Evolutionary conservation across 2,113 vertebrate species (phyloP), one percentile per base, ranked within the genome.

Genomic region (Larimichthys polyactis): DNA sequence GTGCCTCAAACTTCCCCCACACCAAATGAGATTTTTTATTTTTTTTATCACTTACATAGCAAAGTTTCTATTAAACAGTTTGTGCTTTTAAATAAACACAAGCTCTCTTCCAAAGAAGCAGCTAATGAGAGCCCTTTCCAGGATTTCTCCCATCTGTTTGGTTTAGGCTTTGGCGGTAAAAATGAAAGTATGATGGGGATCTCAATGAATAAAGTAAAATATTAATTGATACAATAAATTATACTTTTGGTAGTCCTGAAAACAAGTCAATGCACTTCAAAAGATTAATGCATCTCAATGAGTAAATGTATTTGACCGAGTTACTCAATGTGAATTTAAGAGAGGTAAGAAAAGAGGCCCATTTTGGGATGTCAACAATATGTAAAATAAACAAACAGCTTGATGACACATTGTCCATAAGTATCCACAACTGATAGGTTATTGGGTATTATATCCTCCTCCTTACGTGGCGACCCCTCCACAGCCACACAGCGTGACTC

Each of bases 61-160:
- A 3, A 27, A 63, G 55, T 86, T 81, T 84, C 55, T 24, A 75
- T 55, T 15, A n/a, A 79, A 64, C 78, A 59, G 3, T 51, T 74
- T 70, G 79, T 69, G 79, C 70, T 74, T 78, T 70, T 58, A 52
- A 74, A 84, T 79, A 64, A 75, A 75, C 54, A 68, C 60, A 24
- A 67, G 24, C 27, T 43, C 52, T 75, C 49, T 8, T 71, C 17
- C 49, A 27, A 51, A 70, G 59, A 71, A 29, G 69, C 22, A 64
- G 29, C 44, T 78, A 75, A 75, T 79, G 58, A 70, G 36, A 70
- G 27, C 51, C 77, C 59, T 16, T 11, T 57, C 22, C 14, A 19
- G 63, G 11, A 16, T 14, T 48, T 57, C 57, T 43, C 14, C 16
- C 16, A 49, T 20, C 3, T 9, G 2, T 59, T 40, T 55, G 44